Evolutionary conservation across 2,113 vertebrate genomes (phyloP), one percentile per base, ranked within the genome.

Genomic region (Rhynchomys soricoides): DNA sequence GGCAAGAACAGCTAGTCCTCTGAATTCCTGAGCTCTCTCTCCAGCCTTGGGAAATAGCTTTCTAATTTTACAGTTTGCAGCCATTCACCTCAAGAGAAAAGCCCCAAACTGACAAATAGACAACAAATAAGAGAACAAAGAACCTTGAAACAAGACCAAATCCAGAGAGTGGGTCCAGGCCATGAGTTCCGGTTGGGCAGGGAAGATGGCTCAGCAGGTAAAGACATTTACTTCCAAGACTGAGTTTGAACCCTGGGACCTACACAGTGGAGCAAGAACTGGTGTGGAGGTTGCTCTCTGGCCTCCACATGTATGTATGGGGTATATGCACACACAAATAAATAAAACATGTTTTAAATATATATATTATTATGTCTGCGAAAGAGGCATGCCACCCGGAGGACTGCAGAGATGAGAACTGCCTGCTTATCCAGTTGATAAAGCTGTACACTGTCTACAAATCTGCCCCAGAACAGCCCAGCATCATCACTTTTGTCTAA

Each of bases 321-420:
- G 11, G 5, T 5, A 50, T 22, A 17, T 66, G 17, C 17, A 45
- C 17, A 37, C 43, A 37, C 43, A n/a, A 9, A n/a, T 21, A 37
- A 9, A 86, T 12, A 68, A 59, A 86, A 66, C 48, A 22, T 34
- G 12, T 66, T 52, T 83, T 34, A 7, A 37, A 70, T 15, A 68
- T 50, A 68, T 50, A 34, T 64, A 16, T 55, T 50, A 7, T 11
- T 48, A 17, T 13, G 2, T 43, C 77, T 70, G 62, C 74, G 24
- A 59, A 24, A 70, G 77, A 34, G 55, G 11, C 0, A 0, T 0
- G 0, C 40, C 17, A 0, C 21, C 21, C 7, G 13, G 29, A 75
- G 52, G 21, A 45, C 21, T 26, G 9, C 5, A 5, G 48, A 64
- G 64, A 45, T 12, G 78, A 85, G 74, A 79, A 24, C 45, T 16